Percentiles rank a stretch among this genome's conserved stretches.
These are phyloP conservation scores for Pammene fasciana DNA, from an alignment of 2,888 invertebrate species.

Conservation along the genomic window DNA sequence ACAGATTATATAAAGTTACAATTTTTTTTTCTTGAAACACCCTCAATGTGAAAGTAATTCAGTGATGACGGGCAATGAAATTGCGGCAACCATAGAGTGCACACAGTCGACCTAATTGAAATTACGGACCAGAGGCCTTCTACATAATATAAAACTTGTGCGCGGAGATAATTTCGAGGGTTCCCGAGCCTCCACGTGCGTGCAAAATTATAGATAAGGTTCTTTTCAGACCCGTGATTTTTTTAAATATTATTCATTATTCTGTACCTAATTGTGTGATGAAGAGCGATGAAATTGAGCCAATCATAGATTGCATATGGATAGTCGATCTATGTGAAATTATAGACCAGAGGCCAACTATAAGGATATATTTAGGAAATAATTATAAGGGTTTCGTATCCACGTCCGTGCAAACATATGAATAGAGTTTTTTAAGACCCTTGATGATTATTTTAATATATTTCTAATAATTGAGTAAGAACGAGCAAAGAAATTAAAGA, in stretches of 20 bases:
- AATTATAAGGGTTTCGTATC: too few relatives aligned
- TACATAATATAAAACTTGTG: not conserved
- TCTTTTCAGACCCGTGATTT: too few relatives aligned
- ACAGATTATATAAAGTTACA: too few relatives aligned
- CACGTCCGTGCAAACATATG: too few relatives aligned
- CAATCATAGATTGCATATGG: conserved; percentile 61
- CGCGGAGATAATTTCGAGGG: too few relatives aligned
- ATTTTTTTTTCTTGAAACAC: conserved; percentile 46
- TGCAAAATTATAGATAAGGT: too few relatives aligned
- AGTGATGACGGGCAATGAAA: conserved; percentile 71
- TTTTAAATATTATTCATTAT: too few relatives aligned
- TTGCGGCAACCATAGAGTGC: conserved; percentile 70
- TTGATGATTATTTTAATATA: too few relatives aligned
- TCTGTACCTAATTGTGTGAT: conserved; percentile 66
- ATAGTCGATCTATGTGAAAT: conserved; percentile 75
- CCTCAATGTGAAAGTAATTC: conserved; percentile 67
- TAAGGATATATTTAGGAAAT: not conserved
- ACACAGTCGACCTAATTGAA: conserved; percentile 71
- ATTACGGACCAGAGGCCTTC: conserved; percentile 61
- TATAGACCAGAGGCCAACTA: conserved; percentile 57
- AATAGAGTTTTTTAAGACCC: too few relatives aligned
- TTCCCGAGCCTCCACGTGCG: too few relatives aligned
- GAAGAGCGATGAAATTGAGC: conserved; percentile 74
- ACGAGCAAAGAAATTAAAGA: conserved; percentile 74
- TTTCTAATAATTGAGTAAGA: conserved; percentile 63